Evolutionary conservation across 2,888 invertebrate genomes (phyloP).

Genomic region (Ectemnius cavifrons): DNA sequence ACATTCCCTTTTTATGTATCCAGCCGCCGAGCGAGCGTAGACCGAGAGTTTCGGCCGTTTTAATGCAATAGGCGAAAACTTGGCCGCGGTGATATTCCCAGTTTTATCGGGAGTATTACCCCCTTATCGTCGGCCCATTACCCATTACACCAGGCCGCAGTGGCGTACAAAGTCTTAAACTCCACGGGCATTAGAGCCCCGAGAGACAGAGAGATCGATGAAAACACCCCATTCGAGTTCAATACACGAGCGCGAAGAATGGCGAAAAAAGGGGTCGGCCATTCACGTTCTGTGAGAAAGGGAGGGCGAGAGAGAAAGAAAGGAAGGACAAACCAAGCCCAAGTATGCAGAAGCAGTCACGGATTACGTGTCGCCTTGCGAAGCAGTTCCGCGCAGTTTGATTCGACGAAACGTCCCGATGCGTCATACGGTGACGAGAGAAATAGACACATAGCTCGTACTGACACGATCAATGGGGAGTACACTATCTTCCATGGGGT

Average conservation of each 20-base stretch:
- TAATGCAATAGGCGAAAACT: constrained; percentile 3
- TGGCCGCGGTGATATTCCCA: neutral
- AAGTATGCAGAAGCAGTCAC: constrained; percentile 24
- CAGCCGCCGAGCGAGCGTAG: no score
- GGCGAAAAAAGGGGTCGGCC: neutral
- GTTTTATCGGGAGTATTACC: neutral
- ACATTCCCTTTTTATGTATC: no score
- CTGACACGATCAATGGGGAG: neutral
- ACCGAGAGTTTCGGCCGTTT: neutral
- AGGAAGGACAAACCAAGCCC: constrained; percentile 19
- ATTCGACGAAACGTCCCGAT: constrained; percentile 26
- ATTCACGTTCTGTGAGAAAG: neutral
- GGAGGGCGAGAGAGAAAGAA: neutral
- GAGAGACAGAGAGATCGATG: constrained; percentile 2
- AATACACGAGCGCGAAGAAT: neutral
- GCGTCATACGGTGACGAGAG: constrained; percentile 46
- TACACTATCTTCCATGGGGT: neutral
- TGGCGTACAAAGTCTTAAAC: no score
- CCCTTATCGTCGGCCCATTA: constrained; percentile 15
- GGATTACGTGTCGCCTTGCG: constrained; percentile 14
- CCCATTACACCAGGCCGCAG: no score
- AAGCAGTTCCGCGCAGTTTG: constrained; percentile 45
- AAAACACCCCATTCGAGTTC: constrained; percentile 1
- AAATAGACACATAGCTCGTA: constrained; percentile 10
- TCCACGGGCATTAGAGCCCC: neutral